phyloP scores from a whole-genome alignment of 2,888 invertebrate genomes.

The Icerya purchasi region DNA sequence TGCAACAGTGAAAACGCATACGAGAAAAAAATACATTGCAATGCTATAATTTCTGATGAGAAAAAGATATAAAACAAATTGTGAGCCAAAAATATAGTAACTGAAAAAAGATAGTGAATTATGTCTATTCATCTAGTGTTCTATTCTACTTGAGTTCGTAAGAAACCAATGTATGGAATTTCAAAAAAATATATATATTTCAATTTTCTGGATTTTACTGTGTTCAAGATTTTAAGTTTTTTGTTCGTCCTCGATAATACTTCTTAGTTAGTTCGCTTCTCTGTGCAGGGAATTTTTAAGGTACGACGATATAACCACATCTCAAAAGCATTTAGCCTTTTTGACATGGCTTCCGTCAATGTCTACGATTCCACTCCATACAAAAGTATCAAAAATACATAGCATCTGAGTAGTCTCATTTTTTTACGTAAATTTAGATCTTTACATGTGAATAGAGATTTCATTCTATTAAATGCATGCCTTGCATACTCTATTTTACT shows the following conservation, averaged over 20 bases:
- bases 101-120: too few species aligned
- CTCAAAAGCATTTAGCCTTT: not conserved
- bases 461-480: not conserved
- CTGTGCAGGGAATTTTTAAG: not conserved
- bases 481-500: not conserved
- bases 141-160: too few species aligned
- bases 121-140: too few species aligned
- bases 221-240: not conserved
- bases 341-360: not conserved
- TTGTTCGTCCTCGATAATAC: not conserved
- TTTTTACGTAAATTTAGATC: not conserved
- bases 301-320: not conserved
- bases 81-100: too few species aligned
- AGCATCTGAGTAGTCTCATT: not conserved
- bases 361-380: not conserved
- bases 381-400: not conserved
- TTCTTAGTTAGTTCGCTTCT: not conserved
- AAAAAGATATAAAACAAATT: too few species aligned
- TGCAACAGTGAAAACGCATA: too few species aligned
- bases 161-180: too few species aligned
- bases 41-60: too few species aligned
- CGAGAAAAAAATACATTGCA: too few species aligned
- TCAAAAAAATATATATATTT: too few species aligned
- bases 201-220: not conserved
- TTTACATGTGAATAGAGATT: not conserved